Percentiles rank a stretch among this genome's conserved stretches.
These are phyloP conservation scores for Petaurus breviceps DNA, from an alignment of 2,113 vertebrate species.

Conservation along the genomic window DNA sequence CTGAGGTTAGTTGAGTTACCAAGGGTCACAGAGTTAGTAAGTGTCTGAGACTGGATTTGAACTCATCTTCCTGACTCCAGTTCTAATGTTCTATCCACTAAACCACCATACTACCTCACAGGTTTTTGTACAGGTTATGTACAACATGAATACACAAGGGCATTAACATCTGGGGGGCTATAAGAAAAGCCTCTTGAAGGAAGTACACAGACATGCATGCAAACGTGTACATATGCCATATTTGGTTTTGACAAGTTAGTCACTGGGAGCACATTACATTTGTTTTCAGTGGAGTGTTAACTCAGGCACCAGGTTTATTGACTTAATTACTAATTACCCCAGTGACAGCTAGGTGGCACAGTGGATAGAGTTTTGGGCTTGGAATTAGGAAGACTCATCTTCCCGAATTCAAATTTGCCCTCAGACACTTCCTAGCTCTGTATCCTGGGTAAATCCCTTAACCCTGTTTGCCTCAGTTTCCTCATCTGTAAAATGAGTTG, in stretches of 20 bases:
- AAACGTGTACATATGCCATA: background rate
- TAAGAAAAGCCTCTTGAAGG: background rate
- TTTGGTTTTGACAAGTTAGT: background rate
- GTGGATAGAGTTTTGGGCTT: background rate
- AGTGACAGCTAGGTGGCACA: too few relatives aligned
- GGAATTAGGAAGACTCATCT: background rate
- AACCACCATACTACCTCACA: background rate
- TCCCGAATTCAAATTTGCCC: background rate
- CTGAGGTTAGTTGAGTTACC: background rate
- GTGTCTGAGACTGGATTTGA: background rate
- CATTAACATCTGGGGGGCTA: background rate
- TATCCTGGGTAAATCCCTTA: background rate
- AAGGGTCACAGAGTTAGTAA: background rate
- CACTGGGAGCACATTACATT: background rate
- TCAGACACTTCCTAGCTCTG: background rate
- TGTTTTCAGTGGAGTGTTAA: background rate
- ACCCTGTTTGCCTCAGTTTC: background rate
- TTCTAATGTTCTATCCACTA: background rate
- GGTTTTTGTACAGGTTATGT: background rate
- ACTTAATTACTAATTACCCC: background rate
- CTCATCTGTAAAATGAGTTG: too few relatives aligned
- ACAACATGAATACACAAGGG: too few relatives aligned
- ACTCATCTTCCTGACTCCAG: background rate
- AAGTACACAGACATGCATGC: background rate
- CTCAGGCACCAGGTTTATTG: background rate